A percentile compares a stretch with the other conserved stretches of the same genome.
Conservation (phyloP, 2,888 invertebrate species). For the Cactoblastis cactorum region DNA sequence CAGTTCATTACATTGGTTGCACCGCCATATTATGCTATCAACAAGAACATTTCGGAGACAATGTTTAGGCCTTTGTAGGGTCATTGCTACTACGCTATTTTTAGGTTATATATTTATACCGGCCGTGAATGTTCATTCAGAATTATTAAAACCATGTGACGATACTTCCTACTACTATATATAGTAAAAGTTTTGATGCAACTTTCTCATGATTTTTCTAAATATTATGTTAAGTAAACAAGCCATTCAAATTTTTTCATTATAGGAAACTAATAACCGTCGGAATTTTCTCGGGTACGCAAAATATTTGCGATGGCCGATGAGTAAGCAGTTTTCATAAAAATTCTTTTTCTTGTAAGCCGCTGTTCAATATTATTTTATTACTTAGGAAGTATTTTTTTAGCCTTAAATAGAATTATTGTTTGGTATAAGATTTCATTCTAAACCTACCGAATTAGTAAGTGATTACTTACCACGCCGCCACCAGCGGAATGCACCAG, state of each 20-base stretch:
- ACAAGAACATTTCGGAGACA: conserved; percentile 25
- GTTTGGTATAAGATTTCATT: too few relatives aligned
- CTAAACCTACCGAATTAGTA: too few relatives aligned
- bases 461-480: conserved; percentile 89
- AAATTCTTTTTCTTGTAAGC: background rate
- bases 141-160: background rate
- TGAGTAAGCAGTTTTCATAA: background rate
- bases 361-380: background rate
- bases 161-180: too few relatives aligned
- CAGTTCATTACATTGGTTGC: conserved; percentile 48
- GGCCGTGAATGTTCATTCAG: background rate
- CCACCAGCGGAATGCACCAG: conserved; percentile 92
- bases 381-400: too few relatives aligned
- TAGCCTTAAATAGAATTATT: too few relatives aligned
- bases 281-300: background rate
- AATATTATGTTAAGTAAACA: background rate
- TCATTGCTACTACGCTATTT: conserved; percentile 49
- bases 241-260: conserved; percentile 3
- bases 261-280: background rate
- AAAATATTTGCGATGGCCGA: background rate
- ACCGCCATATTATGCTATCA: conserved; percentile 34
- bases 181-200: background rate
- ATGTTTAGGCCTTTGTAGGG: conserved; percentile 34
- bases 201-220: background rate
- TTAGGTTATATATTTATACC: conserved; percentile 26